Evolutionary conservation across 2,113 vertebrate genomes (phyloP).

Genomic region (Orientallactaga bullata): DNA sequence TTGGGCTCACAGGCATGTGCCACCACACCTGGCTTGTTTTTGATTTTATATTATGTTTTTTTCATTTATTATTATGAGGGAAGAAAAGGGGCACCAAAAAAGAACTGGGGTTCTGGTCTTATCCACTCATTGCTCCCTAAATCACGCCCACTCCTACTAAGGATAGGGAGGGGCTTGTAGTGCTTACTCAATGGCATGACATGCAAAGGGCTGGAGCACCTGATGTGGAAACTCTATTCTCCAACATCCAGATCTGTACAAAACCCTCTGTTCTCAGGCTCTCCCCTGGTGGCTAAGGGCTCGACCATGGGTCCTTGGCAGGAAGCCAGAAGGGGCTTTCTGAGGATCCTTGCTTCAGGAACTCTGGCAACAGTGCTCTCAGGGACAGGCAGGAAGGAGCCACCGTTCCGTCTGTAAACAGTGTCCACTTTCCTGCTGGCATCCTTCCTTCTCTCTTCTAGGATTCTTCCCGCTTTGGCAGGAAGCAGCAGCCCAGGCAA

Average conservation of each 20-base stretch:
- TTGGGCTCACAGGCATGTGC: too few species aligned
- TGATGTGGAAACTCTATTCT: not conserved
- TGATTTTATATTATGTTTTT: not conserved
- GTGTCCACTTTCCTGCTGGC: not conserved
- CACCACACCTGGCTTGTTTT: not conserved
- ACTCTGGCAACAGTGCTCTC: not conserved
- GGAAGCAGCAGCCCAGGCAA: not conserved
- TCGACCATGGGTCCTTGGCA: not conserved
- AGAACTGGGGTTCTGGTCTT: not conserved
- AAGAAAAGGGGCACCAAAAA: not conserved
- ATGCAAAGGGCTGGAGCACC: not conserved
- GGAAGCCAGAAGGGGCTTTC: not conserved
- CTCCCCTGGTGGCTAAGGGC: not conserved
- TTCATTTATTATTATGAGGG: not conserved
- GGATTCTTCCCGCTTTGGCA: not conserved
- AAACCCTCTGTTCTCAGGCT: not conserved
- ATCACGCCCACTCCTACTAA: not conserved
- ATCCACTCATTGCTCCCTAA: not conserved
- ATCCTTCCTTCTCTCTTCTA: conserved; percentile 39
- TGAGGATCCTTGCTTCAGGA: not conserved
- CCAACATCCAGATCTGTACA: too few species aligned
- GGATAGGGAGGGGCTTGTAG: not conserved
- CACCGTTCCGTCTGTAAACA: conserved; percentile 50
- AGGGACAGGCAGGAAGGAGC: conserved; percentile 18
- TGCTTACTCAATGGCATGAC: not conserved